A percentile compares a stretch with the other conserved stretches of the same genome.
phyloP scores from a whole-genome alignment of 2,888 invertebrate species.

The Troides helena region DNA sequence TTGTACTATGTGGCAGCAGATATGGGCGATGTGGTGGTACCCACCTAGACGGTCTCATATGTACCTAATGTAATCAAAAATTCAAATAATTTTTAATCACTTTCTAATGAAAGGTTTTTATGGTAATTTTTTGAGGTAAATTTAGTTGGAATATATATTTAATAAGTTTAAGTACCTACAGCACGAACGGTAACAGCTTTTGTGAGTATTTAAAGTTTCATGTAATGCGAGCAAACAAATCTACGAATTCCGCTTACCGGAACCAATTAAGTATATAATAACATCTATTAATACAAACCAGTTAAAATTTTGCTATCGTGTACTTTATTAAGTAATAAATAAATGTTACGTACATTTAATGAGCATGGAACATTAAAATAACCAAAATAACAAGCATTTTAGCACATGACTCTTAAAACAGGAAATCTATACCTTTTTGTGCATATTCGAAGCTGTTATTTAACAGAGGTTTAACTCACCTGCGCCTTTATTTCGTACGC shows the following conservation, averaged over 20 bases:
- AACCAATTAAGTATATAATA: neutral
- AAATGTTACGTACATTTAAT: no score
- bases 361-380: no score
- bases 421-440: no score
- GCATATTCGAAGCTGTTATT: neutral
- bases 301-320: no score
- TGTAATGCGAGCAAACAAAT: neutral
- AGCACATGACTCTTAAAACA: no score
- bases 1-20: no score
- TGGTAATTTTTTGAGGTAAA: neutral
- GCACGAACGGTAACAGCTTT: neutral
- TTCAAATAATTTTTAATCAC: neutral
- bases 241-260: neutral
- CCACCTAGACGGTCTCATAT: no score
- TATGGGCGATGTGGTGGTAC: no score
- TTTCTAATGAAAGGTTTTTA: neutral
- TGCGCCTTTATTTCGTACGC: constrained; percentile 82
- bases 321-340: no score
- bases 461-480: constrained; percentile 55
- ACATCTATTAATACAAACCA: neutral
- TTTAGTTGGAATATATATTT: neutral
- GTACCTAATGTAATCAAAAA: no score
- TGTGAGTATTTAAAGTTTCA: neutral
- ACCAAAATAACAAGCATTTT: no score
- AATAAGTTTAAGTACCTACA: neutral